Evolutionary conservation across 2,797 vertebrate species (phyloP), one percentile per base, ranked within the genome.

Genomic region (Falco rusticolus): DNA sequence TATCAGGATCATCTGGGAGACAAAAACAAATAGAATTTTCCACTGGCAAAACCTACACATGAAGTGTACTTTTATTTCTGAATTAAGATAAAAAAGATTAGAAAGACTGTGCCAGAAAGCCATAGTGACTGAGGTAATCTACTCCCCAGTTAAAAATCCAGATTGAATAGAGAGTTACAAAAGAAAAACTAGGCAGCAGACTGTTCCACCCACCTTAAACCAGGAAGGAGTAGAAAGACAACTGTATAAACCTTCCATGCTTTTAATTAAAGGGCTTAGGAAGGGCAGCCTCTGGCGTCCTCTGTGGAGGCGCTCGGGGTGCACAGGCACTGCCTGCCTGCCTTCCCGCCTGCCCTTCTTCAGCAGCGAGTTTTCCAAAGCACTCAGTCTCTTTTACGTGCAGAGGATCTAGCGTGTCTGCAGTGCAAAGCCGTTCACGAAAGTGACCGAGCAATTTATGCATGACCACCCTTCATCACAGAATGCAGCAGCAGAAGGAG

Each of bases 251-350:
- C 53, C 83, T 65, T 26, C 5, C 0, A 41, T 16, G 34, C 13
- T 79, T 77, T 64, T 69, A 53, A 88, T 76, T 57, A 28, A 68
- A 71, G 74, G 26, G 39, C 66, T 87, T 7, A 17, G 33, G 53
- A 41, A 92, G 70, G 82, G n/a, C 61, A 48, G 2, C 48, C 39
- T 17, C 39, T 16, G 5, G 54, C 9, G 78, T n/a, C 50, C 80
- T 72, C 65, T 51, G 63, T 0, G 3, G 66, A 69, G 84, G 29
- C 0, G 3, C 25, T 26, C 0, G 0, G 17, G 29, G 54, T 7
- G 24, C 75, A 17, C 22, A 33, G 61, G 28, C 14, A 6, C 43
- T 89, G 50, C 63, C 18, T 45, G 11, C 18, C 80, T 69, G 84
- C 83, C 34, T 54, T 16, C 53, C 47, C 26, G 0, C 1, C 2